phyloP scores from a whole-genome alignment of 1,140 invertebrate species.

The Formica exsecta region DNA sequence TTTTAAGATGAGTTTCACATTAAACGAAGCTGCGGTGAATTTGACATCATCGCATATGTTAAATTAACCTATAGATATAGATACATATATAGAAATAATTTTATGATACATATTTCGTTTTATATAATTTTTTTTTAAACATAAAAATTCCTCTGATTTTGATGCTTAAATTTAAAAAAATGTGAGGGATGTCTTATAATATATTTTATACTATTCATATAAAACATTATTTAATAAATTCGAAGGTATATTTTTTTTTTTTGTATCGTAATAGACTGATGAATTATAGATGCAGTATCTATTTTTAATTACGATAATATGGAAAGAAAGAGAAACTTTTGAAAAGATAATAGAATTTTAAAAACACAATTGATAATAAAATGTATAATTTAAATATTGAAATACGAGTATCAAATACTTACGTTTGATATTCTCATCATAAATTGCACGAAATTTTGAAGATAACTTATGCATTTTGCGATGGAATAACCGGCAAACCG shows the following conservation, averaged over 20 bases:
- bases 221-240: too few relatives aligned
- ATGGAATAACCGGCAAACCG: not conserved
- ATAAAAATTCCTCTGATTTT: too few relatives aligned
- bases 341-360: not conserved
- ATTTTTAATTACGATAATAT: too few relatives aligned
- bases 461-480: not conserved
- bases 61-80: constrained; percentile 1
- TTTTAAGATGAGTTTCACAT: constrained; percentile 36
- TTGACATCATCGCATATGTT: not conserved
- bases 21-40: not conserved
- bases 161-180: too few relatives aligned
- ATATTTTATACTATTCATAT: too few relatives aligned
- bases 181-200: too few relatives aligned
- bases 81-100: too few relatives aligned
- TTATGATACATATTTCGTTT: too few relatives aligned
- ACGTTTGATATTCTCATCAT: not conserved
- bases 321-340: not conserved
- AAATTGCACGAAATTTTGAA: not conserved
- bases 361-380: not conserved
- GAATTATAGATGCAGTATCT: too few relatives aligned
- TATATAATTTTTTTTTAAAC: too few relatives aligned
- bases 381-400: not conserved
- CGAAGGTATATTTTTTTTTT: too few relatives aligned
- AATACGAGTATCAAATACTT: not conserved
- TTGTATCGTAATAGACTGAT: too few relatives aligned